phyloP scores from a whole-genome alignment of 1,140 invertebrate genomes.

The Penaeus japonicus region DNA sequence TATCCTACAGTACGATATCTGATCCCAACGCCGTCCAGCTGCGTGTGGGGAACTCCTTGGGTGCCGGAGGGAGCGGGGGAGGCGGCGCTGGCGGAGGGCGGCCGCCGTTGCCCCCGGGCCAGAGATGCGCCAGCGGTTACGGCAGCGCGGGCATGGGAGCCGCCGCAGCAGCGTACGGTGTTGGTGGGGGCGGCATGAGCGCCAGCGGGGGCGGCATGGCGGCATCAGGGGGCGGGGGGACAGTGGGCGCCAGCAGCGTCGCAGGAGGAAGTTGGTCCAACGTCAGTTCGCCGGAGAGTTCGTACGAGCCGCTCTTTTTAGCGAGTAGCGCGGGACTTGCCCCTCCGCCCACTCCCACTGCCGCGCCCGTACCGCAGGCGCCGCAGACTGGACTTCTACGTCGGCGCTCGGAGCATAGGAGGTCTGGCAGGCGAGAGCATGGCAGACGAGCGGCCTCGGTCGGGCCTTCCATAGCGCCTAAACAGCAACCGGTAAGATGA shows the following conservation, averaged over 20 bases:
- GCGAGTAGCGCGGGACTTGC: conserved; percentile 42
- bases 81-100: conserved; percentile 4
- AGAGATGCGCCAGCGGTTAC: conserved; percentile 10
- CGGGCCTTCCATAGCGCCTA: conserved; percentile 43
- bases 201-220: background rate
- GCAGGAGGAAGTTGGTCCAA: background rate
- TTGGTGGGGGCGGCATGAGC: background rate
- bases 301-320: conserved; percentile 55
- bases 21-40: conserved; percentile 44
- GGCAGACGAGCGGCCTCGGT: conserved; percentile 44
- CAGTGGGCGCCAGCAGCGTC: background rate
- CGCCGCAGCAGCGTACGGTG: background rate
- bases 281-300: conserved; percentile 8
- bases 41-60: conserved; percentile 50
- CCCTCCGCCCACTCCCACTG: conserved; percentile 12
- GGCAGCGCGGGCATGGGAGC: background rate
- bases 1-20: background rate
- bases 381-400: conserved; percentile 56
- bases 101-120: conserved; percentile 30
- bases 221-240: background rate
- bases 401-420: conserved; percentile 51
- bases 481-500: conserved; percentile 31
- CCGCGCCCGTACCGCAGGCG: conserved; percentile 44
- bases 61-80: conserved; percentile 46
- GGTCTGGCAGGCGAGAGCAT: conserved; percentile 47